A percentile compares a stretch with the other conserved stretches of the same genome.
Conservation (phyloP, 2,797 vertebrate species). For the Allobates femoralis region DNA sequence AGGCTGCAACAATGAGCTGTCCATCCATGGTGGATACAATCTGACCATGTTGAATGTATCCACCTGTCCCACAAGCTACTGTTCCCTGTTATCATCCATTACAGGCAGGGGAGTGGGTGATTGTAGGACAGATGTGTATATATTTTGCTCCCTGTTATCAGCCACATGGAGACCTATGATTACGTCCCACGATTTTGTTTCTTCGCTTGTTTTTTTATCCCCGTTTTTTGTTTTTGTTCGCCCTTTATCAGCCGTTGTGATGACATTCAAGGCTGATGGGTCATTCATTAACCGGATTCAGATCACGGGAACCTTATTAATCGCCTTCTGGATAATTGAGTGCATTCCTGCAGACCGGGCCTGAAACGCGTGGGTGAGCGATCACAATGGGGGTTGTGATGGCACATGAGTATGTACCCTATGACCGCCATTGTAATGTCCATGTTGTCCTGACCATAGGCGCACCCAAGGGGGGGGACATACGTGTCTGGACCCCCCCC, state of each 20-base stretch:
- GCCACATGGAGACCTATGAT: no score
- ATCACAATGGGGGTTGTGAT: neutral
- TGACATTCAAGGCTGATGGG: conserved; percentile 63
- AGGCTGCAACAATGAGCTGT: no score
- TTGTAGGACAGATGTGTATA: no score
- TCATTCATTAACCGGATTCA: conserved; percentile 64
- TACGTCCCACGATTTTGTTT: no score
- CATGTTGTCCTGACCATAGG: neutral
- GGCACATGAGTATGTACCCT: neutral
- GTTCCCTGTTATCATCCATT: neutral
- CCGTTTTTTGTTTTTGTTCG: conserved; percentile 62
- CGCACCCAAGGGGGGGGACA: no score
- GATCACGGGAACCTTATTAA: neutral
- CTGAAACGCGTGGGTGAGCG: neutral
- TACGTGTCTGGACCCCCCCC: no score
- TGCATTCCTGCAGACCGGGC: neutral
- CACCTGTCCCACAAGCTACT: neutral
- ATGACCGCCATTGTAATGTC: neutral
- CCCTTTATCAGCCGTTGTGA: conserved; percentile 49
- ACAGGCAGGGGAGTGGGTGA: no score
- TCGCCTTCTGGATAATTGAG: neutral
- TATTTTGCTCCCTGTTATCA: no score
- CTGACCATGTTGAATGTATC: no score
- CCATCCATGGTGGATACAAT: no score
- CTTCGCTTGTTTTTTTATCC: conserved; percentile 54